These are phyloP conservation scores for Antheraea pernyi DNA, from an alignment of 1,140 invertebrate genomes.

Conservation along the genomic window DNA sequence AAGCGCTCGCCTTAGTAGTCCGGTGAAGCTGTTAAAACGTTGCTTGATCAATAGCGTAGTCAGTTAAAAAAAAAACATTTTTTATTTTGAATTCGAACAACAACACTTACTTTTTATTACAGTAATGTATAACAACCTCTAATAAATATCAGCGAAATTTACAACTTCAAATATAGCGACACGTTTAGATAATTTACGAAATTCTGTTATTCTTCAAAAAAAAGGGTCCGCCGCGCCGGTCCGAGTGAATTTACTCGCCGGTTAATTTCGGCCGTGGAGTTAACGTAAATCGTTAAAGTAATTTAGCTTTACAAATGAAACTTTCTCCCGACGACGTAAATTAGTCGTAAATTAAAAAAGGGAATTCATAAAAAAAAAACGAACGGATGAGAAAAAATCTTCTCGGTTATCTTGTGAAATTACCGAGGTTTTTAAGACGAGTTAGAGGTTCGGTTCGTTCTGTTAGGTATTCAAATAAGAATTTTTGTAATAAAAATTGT, in stretches of 20 bases:
- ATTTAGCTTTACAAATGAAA: slow-evolving; percentile 46
- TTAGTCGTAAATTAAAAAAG: slow-evolving; percentile 42
- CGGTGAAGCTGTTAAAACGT: too few relatives aligned
- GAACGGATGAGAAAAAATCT: not conserved
- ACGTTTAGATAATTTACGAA: slow-evolving; percentile 7
- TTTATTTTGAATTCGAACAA: too few relatives aligned
- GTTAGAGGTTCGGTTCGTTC: not conserved
- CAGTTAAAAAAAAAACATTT: too few relatives aligned
- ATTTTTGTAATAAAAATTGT: too few relatives aligned
- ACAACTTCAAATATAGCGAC: not conserved
- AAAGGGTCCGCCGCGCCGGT: not conserved
- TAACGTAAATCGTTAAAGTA: slow-evolving; percentile 46
- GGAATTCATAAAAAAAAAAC: slow-evolving; percentile 27
- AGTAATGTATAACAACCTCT: too few relatives aligned
- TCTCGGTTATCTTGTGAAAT: slow-evolving; percentile 18
- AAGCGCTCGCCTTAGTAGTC: too few relatives aligned
- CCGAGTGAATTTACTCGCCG: slow-evolving; percentile 10
- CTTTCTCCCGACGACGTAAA: slow-evolving; percentile 38
- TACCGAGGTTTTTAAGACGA: slow-evolving; percentile 14
- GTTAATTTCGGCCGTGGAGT: slow-evolving; percentile 32
- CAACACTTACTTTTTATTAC: too few relatives aligned
- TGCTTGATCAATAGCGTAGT: too few relatives aligned
- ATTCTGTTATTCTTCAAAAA: slow-evolving; percentile 10
- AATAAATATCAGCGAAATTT: too few relatives aligned
- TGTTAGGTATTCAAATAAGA: too few relatives aligned